Percentiles rank a stretch among this genome's conserved stretches.
phyloP scores from a whole-genome alignment of 2,797 vertebrate genomes.

The Chelon labrosus region DNA sequence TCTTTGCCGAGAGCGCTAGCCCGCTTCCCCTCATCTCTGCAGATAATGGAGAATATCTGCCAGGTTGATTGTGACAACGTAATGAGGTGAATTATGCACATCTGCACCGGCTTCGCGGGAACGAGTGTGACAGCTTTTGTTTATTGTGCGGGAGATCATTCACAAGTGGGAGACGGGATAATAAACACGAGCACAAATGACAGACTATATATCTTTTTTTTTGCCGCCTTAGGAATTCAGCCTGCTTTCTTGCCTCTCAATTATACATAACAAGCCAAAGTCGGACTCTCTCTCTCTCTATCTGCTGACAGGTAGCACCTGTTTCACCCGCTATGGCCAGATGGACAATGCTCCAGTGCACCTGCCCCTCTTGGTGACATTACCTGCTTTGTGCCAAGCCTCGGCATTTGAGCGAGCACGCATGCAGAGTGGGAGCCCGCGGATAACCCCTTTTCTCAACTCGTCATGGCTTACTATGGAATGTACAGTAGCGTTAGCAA shows the following conservation, averaged over 20 bases:
- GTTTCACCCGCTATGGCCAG: slow-evolving; percentile 69
- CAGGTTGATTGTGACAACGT: slow-evolving; percentile 39
- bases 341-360: slow-evolving; percentile 72
- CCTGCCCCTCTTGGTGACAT: slow-evolving; percentile 60
- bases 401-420: slow-evolving; percentile 36
- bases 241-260: slow-evolving; percentile 23
- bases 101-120: slow-evolving; percentile 21
- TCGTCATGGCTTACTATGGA: slow-evolving; percentile 23
- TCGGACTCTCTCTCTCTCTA: slow-evolving; percentile 1
- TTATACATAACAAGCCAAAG: slow-evolving; percentile 34
- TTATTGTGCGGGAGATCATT: neutral
- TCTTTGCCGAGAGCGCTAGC: slow-evolving; percentile 30
- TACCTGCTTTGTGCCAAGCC: slow-evolving; percentile 54
- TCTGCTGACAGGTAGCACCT: slow-evolving; percentile 73
- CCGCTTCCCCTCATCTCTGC: slow-evolving; percentile 23
- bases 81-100: slow-evolving; percentile 46
- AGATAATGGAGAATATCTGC: slow-evolving; percentile 42
- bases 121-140: slow-evolving; percentile 14
- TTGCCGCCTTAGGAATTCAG: slow-evolving; percentile 9
- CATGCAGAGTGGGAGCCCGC: slow-evolving; percentile 42
- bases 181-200: slow-evolving; percentile 19
- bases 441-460: slow-evolving; percentile 34
- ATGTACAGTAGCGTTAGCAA: slow-evolving; percentile 1
- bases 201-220: slow-evolving; percentile 22
- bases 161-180: neutral